Evolutionary conservation across 2,888 invertebrate genomes (phyloP).

Genomic region (Syrista parreyssii): DNA sequence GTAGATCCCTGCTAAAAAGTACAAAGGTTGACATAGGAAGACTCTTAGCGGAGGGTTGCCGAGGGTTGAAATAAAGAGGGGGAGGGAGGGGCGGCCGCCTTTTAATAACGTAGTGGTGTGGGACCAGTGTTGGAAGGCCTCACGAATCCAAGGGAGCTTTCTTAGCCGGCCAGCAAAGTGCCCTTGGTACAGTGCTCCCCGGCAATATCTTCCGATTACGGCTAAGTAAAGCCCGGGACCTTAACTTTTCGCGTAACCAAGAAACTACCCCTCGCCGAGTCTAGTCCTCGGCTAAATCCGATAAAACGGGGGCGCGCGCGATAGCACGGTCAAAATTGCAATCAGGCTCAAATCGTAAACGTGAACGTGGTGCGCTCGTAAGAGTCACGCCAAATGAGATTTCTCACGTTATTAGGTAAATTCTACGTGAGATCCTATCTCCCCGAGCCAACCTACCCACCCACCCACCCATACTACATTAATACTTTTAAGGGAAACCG

Average conservation of each 20-base stretch:
- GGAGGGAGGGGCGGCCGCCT: slow-evolving; percentile 38
- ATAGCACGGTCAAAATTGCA: slow-evolving; percentile 52
- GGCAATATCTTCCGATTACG: slow-evolving; percentile 66
- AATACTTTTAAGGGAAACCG: not conserved
- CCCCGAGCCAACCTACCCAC: too few relatives aligned
- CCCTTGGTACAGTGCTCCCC: slow-evolving; percentile 60
- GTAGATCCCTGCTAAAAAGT: slow-evolving; percentile 61
- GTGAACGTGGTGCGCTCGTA: slow-evolving; percentile 10
- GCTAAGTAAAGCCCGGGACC: slow-evolving; percentile 62
- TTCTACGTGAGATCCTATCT: not conserved
- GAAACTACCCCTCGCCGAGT: slow-evolving; percentile 24
- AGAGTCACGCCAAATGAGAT: not conserved
- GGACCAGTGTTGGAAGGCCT: slow-evolving; percentile 49
- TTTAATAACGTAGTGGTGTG: slow-evolving; percentile 59
- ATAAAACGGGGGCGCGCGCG: slow-evolving; percentile 42
- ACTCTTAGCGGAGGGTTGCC: slow-evolving; percentile 51
- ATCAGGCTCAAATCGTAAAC: slow-evolving; percentile 48
- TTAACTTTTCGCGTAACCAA: slow-evolving; percentile 50
- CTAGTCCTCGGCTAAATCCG: slow-evolving; percentile 39
- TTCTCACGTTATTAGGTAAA: not conserved
- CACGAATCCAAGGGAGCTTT: slow-evolving; percentile 51
- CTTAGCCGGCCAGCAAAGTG: slow-evolving; percentile 64
- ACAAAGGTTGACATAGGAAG: slow-evolving; percentile 65
- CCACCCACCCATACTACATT: not conserved
- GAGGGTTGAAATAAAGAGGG: slow-evolving; percentile 42